phyloP scores from a whole-genome alignment of 30 jellyfish, hydroid and myxozoan species.

The Aurelia aurita complex sp. Pacific region DNA sequence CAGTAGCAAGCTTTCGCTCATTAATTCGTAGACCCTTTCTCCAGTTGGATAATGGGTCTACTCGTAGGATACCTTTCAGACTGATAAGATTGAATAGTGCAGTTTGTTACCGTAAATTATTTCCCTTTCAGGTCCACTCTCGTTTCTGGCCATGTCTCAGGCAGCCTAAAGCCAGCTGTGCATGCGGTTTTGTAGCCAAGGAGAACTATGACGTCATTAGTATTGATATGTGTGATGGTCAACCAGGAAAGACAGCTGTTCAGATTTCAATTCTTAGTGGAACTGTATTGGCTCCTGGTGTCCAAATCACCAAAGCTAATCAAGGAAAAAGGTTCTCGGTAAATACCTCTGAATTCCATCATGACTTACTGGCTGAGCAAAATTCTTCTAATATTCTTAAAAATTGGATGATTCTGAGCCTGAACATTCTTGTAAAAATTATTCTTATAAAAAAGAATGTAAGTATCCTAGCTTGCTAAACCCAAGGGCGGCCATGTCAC shows the following conservation, averaged over 20 bases:
- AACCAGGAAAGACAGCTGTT: conserved; percentile 61
- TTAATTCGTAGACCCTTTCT: too few relatives aligned
- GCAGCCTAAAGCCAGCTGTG: conserved; percentile 54
- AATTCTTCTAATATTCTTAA: too few relatives aligned
- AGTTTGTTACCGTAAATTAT: too few relatives aligned
- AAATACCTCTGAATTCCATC: neutral
- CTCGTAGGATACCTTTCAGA: too few relatives aligned
- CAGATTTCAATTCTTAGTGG: conserved; percentile 68
- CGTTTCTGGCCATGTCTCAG: conserved; percentile 74
- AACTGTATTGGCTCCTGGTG: conserved; percentile 40
- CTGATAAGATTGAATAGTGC: too few relatives aligned
- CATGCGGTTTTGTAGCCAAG: conserved; percentile 68
- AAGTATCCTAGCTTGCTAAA: too few relatives aligned
- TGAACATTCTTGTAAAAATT: too few relatives aligned
- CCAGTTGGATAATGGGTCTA: too few relatives aligned
- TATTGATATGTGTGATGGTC: conserved; percentile 78
- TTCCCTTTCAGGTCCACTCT: conserved; percentile 50
- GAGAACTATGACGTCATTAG: conserved; percentile 71
- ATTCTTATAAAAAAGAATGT: too few relatives aligned
- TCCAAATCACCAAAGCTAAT: conserved; percentile 60
- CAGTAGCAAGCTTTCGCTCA: too few relatives aligned
- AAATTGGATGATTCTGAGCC: too few relatives aligned
- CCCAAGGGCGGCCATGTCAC: too few relatives aligned
- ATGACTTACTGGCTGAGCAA: neutral
- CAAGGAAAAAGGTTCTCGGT: conserved; percentile 76